Evolutionary conservation across 2,797 vertebrate species (phyloP), one percentile per base, ranked within the genome.

Genomic region (Lutjanus argentimaculatus): DNA sequence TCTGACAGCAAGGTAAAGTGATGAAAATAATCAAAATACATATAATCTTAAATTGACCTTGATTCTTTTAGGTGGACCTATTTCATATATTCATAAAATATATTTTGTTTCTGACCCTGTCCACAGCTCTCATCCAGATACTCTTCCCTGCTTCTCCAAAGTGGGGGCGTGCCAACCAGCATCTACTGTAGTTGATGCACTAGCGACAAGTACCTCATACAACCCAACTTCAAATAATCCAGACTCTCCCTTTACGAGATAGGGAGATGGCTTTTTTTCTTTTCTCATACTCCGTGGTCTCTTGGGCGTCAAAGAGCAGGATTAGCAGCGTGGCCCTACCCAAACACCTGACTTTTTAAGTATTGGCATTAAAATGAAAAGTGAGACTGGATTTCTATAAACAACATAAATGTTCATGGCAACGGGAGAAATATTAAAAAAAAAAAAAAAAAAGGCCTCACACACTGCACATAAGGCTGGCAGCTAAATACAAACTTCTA

Each of bases 361-460:
- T 65, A 52, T 17, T 68, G 63, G 25, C 48, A 67, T 25, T 25
- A 69, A 52, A 69, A 40, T 30, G 21, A 80, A 69, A 56, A 53
- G 22, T 21, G 19, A 16, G 36, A 63, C 58, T 70, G 36, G 22
- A 57, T 63, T 43, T 68, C 36, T 43, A 22, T 15, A 58, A 66
- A 59, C 48, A 74, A 57, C 58, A 72, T 10, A 74, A 61, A 72
- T 42, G 8, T 77, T 76, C 45, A 67, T 63, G 70, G 56, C 58
- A 82, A 83, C n/a, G 55, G 8, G 17, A 70, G 53, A 75, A 36
- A 49, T 49, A 40, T 49, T 67, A 30, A 30, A 30, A 30, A 30
- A n/a, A n/a, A n/a, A n/a, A n/a, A n/a, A n/a, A n/a, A n/a, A 15
- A 64, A 85, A 76, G 80, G 77, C 65, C 52, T 80, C 61, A 69